Evolutionary conservation across 2,797 vertebrate genomes (phyloP), one percentile per base, ranked within the genome.

Genomic region (Anableps anableps): DNA sequence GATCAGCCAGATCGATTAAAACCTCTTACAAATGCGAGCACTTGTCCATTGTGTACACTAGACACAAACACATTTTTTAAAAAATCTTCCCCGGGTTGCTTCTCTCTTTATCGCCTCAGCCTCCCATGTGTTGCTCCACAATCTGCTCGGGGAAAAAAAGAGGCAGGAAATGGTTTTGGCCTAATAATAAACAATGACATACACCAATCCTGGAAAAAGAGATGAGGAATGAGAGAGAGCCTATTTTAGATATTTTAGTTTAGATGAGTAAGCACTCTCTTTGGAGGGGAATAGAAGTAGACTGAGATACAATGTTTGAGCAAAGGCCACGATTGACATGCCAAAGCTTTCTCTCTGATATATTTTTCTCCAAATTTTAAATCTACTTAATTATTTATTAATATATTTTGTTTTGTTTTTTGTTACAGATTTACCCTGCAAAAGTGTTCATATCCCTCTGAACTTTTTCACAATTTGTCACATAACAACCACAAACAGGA

Each of bases 141-240:
- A 84, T 92, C 80, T 88, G 85, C 84, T 91, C 80, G 9, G 62
- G 62, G 23, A 26, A 79, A 93, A 92, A 94, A 90, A 93, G 91
- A 92, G 90, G 77, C 92, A 94, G 94, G 95, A 95, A 95, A 92
- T 91, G 88, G 91, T 92, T 60, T 90, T 75, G 87, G 88, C 90
- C 94, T 92, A 92, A 95, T 94, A 94, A 95, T 95, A 95, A 95
- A 95, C 94, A 95, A 92, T 93, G 93, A 91, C 91, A 92, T 89
- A 82, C 85, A 88, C 83, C 74, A 47, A 92, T 88, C 87, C 66
- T 47, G n/a, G 82, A 88, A 82, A 83, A 82, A 86, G 86, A 89
- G 91, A 89, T 86, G 88, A 86, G 83, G 86, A 92, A 92, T 89
- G 87, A 90, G 88, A 89, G 88, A 91, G 91, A 82, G 86, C 81